Evolutionary conservation across 2,113 vertebrate species (phyloP).

Genomic region (Tricholaema leucomelas): DNA sequence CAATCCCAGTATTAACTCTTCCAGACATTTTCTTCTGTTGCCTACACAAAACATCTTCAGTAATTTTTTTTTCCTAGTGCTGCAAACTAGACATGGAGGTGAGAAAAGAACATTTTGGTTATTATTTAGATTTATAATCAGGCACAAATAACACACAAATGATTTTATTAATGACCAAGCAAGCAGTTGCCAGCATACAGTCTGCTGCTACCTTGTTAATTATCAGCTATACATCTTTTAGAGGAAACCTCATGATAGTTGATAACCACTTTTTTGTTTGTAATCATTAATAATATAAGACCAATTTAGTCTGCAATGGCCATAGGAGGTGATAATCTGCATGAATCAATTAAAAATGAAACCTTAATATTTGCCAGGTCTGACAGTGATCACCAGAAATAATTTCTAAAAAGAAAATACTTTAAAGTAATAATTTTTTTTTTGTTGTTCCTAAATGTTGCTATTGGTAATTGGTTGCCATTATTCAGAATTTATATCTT

Average conservation of each 20-base stretch:
- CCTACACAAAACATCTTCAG: neutral
- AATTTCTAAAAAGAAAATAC: neutral
- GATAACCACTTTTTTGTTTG: neutral
- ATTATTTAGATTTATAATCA: neutral
- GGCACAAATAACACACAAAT: neutral
- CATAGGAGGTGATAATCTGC: neutral
- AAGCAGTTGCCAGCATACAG: neutral
- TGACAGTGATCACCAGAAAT: neutral
- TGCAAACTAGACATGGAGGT: accelerated
- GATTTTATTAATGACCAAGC: neutral
- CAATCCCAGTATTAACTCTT: neutral
- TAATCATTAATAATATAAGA: neutral
- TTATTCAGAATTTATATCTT: neutral
- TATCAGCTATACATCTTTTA: neutral
- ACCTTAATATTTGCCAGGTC: neutral
- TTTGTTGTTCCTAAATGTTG: neutral
- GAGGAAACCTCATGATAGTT: neutral
- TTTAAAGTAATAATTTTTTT: neutral
- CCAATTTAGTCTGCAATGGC: neutral
- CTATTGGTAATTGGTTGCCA: neutral
- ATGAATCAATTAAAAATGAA: neutral
- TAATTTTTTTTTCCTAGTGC: neutral
- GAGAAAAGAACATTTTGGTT: neutral
- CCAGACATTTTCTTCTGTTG: neutral
- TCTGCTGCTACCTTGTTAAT: neutral